Percentiles rank a stretch among this genome's conserved stretches.
Evolutionary conservation across 2,888 invertebrate species (phyloP).

Genomic region (Euclidia mi): DNA sequence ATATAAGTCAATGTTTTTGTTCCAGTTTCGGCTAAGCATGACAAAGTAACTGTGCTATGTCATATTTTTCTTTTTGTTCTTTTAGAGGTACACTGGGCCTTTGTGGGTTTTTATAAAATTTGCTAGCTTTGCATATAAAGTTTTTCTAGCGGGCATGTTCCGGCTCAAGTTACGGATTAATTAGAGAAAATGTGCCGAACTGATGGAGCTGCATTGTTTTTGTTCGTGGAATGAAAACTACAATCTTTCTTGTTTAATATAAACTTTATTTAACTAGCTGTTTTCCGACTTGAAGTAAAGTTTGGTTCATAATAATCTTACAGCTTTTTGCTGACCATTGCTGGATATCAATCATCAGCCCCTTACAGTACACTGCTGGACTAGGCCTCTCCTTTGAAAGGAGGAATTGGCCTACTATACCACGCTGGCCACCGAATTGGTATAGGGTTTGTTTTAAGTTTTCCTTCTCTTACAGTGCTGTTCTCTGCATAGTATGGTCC

Average conservation of each 20-base stretch:
- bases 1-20: background rate
- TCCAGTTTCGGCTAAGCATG: slow-evolving; percentile 8
- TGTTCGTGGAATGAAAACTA: slow-evolving; percentile 24
- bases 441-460: no score
- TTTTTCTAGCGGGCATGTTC: slow-evolving; percentile 42
- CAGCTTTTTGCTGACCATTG: no score
- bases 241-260: slow-evolving; percentile 13
- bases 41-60: slow-evolving; percentile 14
- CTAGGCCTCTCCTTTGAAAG: no score
- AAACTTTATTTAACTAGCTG: no score
- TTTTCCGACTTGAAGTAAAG: no score
- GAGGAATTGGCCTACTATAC: no score
- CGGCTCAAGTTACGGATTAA: slow-evolving; percentile 37
- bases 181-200: slow-evolving; percentile 33
- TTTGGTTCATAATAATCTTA: no score
- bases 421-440: no score
- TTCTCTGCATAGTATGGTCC: no score
- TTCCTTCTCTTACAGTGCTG: no score
- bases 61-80: slow-evolving; percentile 10
- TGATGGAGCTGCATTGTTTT: slow-evolving; percentile 30
- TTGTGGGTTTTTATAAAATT: slow-evolving; percentile 12
- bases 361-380: no score
- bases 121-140: slow-evolving; percentile 18
- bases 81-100: background rate
- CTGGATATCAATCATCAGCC: no score